These are phyloP conservation scores for Anas flavirostris DNA, from an alignment of 2,797 vertebrate genomes.

Conservation along the genomic window DNA sequence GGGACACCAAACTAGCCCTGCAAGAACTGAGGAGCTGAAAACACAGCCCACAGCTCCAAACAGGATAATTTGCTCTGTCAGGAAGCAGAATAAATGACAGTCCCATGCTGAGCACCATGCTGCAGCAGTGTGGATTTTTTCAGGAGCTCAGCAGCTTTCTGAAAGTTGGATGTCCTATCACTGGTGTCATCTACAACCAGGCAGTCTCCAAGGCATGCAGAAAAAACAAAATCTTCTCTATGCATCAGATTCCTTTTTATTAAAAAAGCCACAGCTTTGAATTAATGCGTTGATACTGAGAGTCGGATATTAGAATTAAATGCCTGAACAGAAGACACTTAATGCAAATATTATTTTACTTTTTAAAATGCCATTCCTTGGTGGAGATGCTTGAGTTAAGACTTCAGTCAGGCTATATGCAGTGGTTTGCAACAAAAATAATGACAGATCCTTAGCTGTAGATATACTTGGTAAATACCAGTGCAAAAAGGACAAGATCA, in stretches of 20 bases:
- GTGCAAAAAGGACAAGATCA: background rate
- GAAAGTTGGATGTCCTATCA: background rate
- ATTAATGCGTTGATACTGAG: slow-evolving; percentile 1
- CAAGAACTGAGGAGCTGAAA: background rate
- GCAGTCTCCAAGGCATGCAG: background rate
- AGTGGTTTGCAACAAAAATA: background rate
- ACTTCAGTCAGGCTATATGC: background rate
- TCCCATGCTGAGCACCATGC: background rate
- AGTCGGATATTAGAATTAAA: background rate
- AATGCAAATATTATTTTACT: slow-evolving; percentile 21
- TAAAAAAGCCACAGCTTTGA: slow-evolving; percentile 25
- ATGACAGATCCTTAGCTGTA: background rate
- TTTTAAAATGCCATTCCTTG: background rate
- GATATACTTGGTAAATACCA: background rate
- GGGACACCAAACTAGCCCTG: background rate
- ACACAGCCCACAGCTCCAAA: background rate
- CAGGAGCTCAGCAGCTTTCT: background rate
- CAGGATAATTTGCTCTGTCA: background rate
- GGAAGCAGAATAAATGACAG: slow-evolving; percentile 30
- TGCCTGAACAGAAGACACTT: background rate
- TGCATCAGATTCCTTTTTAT: background rate
- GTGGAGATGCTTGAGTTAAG: background rate
- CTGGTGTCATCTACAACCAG: slow-evolving; percentile 6
- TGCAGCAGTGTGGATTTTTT: background rate
- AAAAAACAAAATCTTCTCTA: background rate